Percentiles rank a stretch among this genome's conserved stretches.
Conservation (phyloP, 1,140 invertebrate genomes). For the Asbolus verrucosus region DNA sequence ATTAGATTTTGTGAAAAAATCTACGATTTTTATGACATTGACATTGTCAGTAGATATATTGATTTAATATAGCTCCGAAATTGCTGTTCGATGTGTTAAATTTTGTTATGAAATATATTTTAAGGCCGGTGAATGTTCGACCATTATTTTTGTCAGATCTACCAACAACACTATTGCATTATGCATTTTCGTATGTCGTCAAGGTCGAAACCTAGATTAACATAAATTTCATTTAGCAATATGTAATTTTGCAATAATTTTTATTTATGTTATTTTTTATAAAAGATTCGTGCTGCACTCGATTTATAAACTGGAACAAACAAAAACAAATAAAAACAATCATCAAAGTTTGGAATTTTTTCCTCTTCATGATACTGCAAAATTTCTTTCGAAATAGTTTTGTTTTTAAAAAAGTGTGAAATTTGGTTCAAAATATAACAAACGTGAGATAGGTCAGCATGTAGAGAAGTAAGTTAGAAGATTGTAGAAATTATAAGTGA, state of each 20-base stretch:
- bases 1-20: conserved; percentile 9
- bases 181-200: conserved; percentile 10
- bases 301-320: too few species aligned
- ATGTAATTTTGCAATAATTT: conserved; percentile 2
- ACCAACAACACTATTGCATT: conserved; percentile 17
- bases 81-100: background rate
- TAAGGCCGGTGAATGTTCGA: conserved; percentile 19
- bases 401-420: too few species aligned
- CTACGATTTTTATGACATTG: conserved; percentile 27
- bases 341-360: too few species aligned
- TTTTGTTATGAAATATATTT: conserved; percentile 12
- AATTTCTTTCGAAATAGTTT: too few species aligned
- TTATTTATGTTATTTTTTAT: conserved; percentile 4
- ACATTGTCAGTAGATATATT: conserved; percentile 2
- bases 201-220: conserved; percentile 27
- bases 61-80: conserved; percentile 1
- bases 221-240: conserved; percentile 16
- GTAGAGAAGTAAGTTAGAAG: too few species aligned
- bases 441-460: too few species aligned
- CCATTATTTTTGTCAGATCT: conserved; percentile 19
- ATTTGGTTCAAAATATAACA: too few species aligned
- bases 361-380: too few species aligned
- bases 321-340: too few species aligned
- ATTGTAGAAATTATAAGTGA: too few species aligned
- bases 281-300: background rate